Evolutionary conservation across 2,797 vertebrate genomes (phyloP), one percentile per base, ranked within the genome.

Genomic region (Chelon labrosus): DNA sequence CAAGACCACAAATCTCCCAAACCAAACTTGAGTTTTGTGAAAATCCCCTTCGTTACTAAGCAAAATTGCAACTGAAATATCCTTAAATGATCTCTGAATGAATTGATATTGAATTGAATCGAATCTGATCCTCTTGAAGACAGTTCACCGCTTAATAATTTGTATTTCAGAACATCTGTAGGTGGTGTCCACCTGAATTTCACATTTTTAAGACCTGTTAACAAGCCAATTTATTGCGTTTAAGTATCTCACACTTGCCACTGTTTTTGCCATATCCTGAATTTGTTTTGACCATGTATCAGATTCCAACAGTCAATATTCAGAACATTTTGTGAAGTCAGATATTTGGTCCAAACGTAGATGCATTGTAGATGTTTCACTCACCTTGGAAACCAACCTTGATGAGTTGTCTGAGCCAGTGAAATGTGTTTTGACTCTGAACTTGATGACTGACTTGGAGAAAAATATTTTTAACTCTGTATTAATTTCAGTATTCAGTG

Each of bases 401-500:
- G 31, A 58, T 61, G 54, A 31, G 41, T 35, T 55, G 17, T 65
- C 1, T 6, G 13, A 38, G 37, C 9, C 11, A 38, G 41, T 11
- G n/a, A 3, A 73, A 63, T 51, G 25, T 27, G 19, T 62, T 76
- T 61, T 58, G 17, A 61, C 39, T 7, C 1, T 52, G 38, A 64
- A 47, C 56, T 41, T 41, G 38, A 50, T 51, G 61, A 62, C 38
- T 52, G 4, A 1, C 27, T 1, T 52, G 6, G 14, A 63, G 22
- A 19, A 37, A 19, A 37, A 19, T 41, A 3, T 44, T n/a, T 49
- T 63, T 22, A 47, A 55, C 57, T 3, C 16, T 22, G 0, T 41
- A 12, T 19, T 1, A 13, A 59, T 62, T 58, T 65, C n/a, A 35
- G 4, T 69, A 39, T 66, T 69, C 20, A 70, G 77, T 77, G 38